phyloP scores from a whole-genome alignment of 2,113 vertebrate genomes.

The Thunnus thynnus region DNA sequence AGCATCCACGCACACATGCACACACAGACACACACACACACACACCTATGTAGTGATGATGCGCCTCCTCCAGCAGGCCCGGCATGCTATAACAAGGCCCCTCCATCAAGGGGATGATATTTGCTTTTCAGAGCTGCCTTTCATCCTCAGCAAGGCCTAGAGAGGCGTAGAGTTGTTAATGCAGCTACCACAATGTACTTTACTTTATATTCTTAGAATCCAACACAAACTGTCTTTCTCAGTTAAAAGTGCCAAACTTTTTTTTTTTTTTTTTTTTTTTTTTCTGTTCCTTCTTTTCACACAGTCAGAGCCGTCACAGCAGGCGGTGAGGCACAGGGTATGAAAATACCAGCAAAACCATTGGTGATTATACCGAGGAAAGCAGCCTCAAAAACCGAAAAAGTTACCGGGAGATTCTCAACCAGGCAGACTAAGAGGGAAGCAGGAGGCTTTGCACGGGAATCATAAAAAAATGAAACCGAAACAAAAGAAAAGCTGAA shows the following conservation, averaged over 20 bases:
- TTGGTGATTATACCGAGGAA: conserved; percentile 41
- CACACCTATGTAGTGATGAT: conserved; percentile 4
- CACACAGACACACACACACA: conserved; percentile 4
- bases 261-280: neutral
- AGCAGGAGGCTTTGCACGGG: conserved; percentile 2
- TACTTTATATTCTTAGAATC: conserved; percentile 50
- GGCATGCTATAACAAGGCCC: conserved; percentile 21
- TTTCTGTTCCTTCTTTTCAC: neutral
- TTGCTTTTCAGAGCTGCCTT: conserved; percentile 37
- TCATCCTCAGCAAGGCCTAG: conserved; percentile 21
- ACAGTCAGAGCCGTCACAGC: conserved; percentile 55
- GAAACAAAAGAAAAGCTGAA: conserved; percentile 1
- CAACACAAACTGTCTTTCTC: conserved; percentile 30
- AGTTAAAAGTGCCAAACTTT: conserved; percentile 38
- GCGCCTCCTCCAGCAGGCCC: conserved; percentile 21
- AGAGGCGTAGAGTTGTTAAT: conserved; percentile 12
- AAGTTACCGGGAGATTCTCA: conserved; percentile 21
- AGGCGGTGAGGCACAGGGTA: conserved; percentile 42
- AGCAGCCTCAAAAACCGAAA: conserved; percentile 16
- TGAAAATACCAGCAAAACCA: conserved; percentile 63
- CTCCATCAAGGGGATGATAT: conserved; percentile 30
- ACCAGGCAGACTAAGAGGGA: conserved; percentile 28
- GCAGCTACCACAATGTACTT: conserved; percentile 24
- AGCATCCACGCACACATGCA: conserved; percentile 4
- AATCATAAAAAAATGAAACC: conserved; percentile 36